phyloP scores from a whole-genome alignment of 2,888 invertebrate species.

The Lasioglossum vierecki region DNA sequence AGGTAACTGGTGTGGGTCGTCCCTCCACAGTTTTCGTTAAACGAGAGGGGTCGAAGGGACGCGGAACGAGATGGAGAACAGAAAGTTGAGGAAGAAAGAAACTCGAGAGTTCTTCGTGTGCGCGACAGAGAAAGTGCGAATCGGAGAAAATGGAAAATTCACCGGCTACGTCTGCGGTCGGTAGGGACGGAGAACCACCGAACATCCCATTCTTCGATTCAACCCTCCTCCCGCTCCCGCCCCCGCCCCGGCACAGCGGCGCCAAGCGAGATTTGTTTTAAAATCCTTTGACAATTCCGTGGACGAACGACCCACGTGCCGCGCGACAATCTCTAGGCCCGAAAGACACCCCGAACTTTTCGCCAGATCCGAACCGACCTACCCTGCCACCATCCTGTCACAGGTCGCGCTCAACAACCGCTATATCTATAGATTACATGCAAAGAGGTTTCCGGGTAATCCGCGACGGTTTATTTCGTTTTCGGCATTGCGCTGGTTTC shows the following conservation, averaged over 20 bases:
- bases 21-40: slow-evolving; percentile 74
- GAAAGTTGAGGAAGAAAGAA: slow-evolving; percentile 51
- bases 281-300: slow-evolving; percentile 83
- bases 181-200: slow-evolving; percentile 76
- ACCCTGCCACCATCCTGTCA: slow-evolving; percentile 48
- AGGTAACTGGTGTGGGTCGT: slow-evolving; percentile 55
- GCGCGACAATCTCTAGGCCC: slow-evolving; percentile 42
- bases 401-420: slow-evolving; percentile 33
- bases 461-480: slow-evolving; percentile 65
- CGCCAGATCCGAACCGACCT: slow-evolving; percentile 24
- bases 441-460: slow-evolving; percentile 76
- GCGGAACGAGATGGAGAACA: slow-evolving; percentile 37
- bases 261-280: slow-evolving; percentile 83
- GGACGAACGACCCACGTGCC: slow-evolving; percentile 66
- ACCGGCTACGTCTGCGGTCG: slow-evolving; percentile 59
- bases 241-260: slow-evolving; percentile 42
- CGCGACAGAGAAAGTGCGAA: slow-evolving; percentile 69
- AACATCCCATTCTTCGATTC: slow-evolving; percentile 82
- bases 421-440: slow-evolving; percentile 77
- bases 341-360: slow-evolving; percentile 36
- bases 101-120: slow-evolving; percentile 26
- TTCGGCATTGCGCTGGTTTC: too few species aligned
- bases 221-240: slow-evolving; percentile 58
- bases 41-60: slow-evolving; percentile 64
- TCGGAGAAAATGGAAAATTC: slow-evolving; percentile 81